Evolutionary conservation across 2,113 vertebrate species (phyloP).

Genomic region (Herpetotheres cachinnans): DNA sequence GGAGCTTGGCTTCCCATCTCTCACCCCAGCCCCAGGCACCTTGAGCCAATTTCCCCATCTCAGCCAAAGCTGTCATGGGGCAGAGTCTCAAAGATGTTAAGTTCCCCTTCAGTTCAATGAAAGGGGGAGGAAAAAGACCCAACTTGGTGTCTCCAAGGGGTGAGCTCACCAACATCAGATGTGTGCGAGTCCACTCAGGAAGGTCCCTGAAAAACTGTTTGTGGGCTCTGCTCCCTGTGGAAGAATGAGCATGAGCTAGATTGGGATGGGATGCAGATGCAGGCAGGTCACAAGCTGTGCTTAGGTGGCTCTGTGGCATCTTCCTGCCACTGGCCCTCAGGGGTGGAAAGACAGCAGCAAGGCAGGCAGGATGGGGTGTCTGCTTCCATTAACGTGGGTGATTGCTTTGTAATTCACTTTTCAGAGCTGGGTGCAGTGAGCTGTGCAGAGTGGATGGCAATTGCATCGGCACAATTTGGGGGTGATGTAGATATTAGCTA

Average conservation of each 20-base stretch:
- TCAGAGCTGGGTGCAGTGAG: not conserved
- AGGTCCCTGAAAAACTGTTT: not conserved
- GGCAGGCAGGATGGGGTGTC: not conserved
- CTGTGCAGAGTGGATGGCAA: not conserved
- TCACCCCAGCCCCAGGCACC: not conserved
- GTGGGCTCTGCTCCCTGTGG: not conserved
- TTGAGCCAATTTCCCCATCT: not conserved
- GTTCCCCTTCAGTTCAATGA: not conserved
- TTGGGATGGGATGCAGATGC: not conserved
- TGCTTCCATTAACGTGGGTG: not conserved
- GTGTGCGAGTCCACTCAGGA: not conserved
- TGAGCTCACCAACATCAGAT: not conserved
- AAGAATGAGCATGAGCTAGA: not conserved
- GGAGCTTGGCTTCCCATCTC: not conserved
- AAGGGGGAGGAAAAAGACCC: not conserved
- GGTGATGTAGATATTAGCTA: not conserved
- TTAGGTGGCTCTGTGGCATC: not conserved
- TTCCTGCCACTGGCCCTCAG: not conserved
- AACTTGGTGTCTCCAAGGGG: not conserved
- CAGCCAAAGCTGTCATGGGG: not conserved
- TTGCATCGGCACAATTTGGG: not conserved
- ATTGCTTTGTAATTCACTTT: conserved; percentile 43
- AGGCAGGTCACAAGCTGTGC: not conserved
- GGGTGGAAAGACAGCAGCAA: not conserved
- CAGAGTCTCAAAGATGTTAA: not conserved